Evolutionary conservation across 2,888 invertebrate genomes (phyloP), one percentile per base, ranked within the genome.

Genomic region (Cephus spinipes): DNA sequence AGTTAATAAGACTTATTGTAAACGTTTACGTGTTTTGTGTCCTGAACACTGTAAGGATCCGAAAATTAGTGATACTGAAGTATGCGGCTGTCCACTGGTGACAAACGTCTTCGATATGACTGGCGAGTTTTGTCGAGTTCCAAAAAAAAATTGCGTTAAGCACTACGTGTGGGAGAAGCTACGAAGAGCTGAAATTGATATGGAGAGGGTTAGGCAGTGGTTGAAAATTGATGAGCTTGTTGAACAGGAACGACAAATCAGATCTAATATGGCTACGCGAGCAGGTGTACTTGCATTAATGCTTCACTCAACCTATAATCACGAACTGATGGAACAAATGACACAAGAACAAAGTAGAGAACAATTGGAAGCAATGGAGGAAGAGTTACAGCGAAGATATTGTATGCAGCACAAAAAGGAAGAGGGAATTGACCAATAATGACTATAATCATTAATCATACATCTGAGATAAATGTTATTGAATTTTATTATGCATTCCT

Each of bases 121-220:
- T 0, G 97, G 96, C 0, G 96, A 97, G 85, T 97, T 97, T 92
- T 99, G 99, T 90, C 92, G 94, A 1, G 95, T 96, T 0, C 95
- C 98, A 0, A 98, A 98, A 91, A 98, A 98, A 91, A 95, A 94
- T 82, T 99, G 99, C 89, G 94, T 96, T 76, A 96, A 95, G 86
- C 99, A 99, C 91, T 97, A 96, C 90, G 97, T 97, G 84, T 99
- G 99, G 99, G 99, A 99, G 92, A 98, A 98, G 92, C 92, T 98
- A 81, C 93, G 98, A 0, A 92, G 98, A 31, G 99, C 99, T 0
- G 97, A 98, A 93, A 97, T 99, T 73, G 99, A 99, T 89, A 95
- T 98, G 95, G 98, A 99, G 92, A 92, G 96, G n/a, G 96, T 96
- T 0, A 93, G 96, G 0, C 96, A 98, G 93, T 98, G 98, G 98